Evolutionary conservation across 1,140 invertebrate genomes (phyloP).

Genomic region (Thaumatotibia leucotreta): DNA sequence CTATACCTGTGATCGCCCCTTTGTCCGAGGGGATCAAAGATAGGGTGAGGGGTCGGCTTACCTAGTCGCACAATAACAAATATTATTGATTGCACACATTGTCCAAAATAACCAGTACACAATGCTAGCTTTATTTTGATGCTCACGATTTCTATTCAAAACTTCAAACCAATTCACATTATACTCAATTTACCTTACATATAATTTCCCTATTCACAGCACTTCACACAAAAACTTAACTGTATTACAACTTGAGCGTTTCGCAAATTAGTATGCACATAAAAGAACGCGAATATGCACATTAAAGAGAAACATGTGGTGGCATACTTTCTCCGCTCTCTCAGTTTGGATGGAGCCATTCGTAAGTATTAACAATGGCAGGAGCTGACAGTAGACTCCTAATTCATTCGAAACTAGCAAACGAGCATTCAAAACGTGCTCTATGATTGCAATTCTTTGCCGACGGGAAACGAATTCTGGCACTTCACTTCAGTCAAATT

Average conservation of each 20-base stretch:
- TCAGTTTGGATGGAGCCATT: not conserved
- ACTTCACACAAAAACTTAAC: not conserved
- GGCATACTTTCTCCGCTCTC: not conserved
- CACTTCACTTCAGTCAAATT: not conserved
- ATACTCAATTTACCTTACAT: not conserved
- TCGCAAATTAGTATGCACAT: not conserved
- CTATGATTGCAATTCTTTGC: not conserved
- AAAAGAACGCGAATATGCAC: not conserved
- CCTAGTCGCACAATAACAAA: not conserved
- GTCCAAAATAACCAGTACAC: not conserved
- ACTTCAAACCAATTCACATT: not conserved
- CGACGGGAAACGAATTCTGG: not conserved
- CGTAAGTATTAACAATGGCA: not conserved
- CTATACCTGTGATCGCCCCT: not conserved
- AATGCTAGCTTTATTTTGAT: not conserved
- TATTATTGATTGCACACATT: not conserved
- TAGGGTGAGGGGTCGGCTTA: not conserved
- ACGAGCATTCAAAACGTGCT: not conserved
- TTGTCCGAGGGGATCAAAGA: not conserved
- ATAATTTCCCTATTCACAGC: not conserved
- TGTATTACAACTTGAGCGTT: not conserved
- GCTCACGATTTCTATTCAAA: not conserved
- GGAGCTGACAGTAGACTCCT: not conserved
- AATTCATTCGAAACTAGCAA: not conserved
- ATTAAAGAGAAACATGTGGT: not conserved